A percentile compares a stretch with the other conserved stretches of the same genome.
Evolutionary conservation across 2,888 invertebrate genomes (phyloP).

Genomic region (Macrosiphum euphorbiae): DNA sequence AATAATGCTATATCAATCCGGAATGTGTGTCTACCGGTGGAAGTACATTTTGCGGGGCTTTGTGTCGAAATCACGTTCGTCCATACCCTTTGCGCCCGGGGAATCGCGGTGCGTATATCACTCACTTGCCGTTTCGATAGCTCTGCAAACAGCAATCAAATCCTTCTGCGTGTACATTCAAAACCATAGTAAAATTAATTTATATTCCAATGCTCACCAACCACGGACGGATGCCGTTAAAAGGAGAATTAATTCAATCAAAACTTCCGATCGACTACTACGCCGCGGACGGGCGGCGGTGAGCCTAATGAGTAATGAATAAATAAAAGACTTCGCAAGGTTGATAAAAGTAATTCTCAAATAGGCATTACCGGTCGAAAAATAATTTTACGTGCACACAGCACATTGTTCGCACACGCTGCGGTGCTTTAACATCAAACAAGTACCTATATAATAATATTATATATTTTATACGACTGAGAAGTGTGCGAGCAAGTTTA

Average conservation of each 20-base stretch:
- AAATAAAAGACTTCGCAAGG: neutral
- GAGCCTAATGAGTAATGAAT: neutral
- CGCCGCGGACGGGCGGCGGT: no score
- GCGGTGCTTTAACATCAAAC: neutral
- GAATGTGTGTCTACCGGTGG: neutral
- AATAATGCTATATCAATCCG: neutral
- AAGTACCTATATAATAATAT: neutral
- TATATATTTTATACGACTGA: neutral
- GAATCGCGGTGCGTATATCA: neutral
- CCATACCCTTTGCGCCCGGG: conserved; percentile 23
- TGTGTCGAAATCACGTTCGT: conserved; percentile 39
- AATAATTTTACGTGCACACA: neutral
- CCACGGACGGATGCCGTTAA: neutral
- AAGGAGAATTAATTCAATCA: conserved; percentile 22
- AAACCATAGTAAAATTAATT: conserved; percentile 55
- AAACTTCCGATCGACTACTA: neutral
- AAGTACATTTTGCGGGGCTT: neutral
- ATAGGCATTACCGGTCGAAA: neutral
- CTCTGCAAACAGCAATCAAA: conserved; percentile 59
- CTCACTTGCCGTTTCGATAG: conserved; percentile 32
- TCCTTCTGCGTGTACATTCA: conserved; percentile 17
- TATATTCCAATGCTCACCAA: neutral
- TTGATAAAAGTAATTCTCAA: neutral
- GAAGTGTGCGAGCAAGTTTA: neutral
- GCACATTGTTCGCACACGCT: neutral